A percentile compares a stretch with the other conserved stretches of the same genome.
These are phyloP conservation scores for Orcinus orca DNA, from an alignment of 2,113 vertebrate genomes.

Conservation along the genomic window DNA sequence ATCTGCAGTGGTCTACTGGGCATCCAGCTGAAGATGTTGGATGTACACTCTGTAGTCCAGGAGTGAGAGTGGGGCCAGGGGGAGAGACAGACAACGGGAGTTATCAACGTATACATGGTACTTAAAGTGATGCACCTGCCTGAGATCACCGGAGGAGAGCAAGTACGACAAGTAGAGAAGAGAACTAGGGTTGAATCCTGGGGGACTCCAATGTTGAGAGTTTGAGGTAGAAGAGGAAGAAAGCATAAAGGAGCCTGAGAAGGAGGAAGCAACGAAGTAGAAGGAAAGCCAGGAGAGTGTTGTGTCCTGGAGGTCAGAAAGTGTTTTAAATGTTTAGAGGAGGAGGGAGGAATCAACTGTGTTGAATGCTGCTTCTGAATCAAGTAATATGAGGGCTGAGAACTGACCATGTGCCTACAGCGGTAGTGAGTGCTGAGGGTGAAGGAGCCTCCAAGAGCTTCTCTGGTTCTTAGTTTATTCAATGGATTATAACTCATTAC, in stretches of 20 bases:
- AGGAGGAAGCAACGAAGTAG: not conserved
- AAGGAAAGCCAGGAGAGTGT: not conserved
- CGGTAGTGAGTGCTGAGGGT: no score
- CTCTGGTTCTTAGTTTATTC: not conserved
- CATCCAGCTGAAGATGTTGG: rapidly evolving
- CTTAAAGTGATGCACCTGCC: not conserved
- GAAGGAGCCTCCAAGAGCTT: not conserved
- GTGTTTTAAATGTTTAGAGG: not conserved
- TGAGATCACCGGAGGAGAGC: not conserved
- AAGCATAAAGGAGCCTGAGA: not conserved
- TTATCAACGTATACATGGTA: not conserved
- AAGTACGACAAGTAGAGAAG: not conserved
- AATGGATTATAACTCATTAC: not conserved
- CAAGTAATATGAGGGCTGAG: not conserved
- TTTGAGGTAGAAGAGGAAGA: not conserved
- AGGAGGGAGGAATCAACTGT: no score
- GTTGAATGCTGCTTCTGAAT: not conserved
- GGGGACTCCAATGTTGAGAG: not conserved
- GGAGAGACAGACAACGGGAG: not conserved
- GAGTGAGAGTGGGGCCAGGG: not conserved
- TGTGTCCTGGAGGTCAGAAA: not conserved
- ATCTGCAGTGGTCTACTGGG: not conserved
- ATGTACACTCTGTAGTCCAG: not conserved
- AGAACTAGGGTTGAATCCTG: not conserved
- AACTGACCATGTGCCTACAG: not conserved